phyloP scores from a whole-genome alignment of 2,113 vertebrate genomes.

The Campylorhamphus procurvoides region DNA sequence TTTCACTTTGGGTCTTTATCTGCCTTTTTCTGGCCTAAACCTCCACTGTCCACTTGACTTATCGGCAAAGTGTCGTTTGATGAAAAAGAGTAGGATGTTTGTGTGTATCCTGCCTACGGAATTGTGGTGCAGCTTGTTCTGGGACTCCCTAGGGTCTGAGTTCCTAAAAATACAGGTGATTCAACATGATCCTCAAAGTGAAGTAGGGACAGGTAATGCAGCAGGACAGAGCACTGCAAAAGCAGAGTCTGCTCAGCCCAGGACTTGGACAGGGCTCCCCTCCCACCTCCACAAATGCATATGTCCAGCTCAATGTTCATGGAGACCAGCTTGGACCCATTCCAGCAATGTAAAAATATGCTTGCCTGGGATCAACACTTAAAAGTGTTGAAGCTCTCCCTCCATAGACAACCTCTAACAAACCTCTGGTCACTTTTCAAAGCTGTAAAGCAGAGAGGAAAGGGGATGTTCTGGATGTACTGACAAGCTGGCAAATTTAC shows the following conservation, averaged over 20 bases:
- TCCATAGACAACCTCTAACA: neutral
- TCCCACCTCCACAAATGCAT: accelerated
- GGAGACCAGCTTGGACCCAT: neutral
- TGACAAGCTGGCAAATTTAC: neutral
- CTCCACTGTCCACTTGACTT: neutral
- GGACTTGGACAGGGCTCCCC: neutral
- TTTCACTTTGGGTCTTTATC: neutral
- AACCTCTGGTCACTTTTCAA: neutral
- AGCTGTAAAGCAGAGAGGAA: neutral
- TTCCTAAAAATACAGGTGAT: neutral
- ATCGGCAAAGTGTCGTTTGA: neutral
- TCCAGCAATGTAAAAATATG: neutral
- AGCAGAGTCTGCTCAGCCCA: neutral
- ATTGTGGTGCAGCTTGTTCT: neutral
- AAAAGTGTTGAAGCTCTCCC: neutral
- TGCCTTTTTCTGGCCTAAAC: neutral
- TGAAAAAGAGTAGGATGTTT: neutral
- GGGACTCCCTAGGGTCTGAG: neutral
- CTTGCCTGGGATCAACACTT: neutral
- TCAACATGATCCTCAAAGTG: neutral
- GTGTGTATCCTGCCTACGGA: neutral
- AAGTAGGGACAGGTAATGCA: neutral
- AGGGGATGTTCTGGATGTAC: neutral
- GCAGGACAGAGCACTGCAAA: neutral
- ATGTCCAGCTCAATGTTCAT: neutral